phyloP scores from a whole-genome alignment of 2,797 vertebrate species.

The Trematocara caparti region DNA sequence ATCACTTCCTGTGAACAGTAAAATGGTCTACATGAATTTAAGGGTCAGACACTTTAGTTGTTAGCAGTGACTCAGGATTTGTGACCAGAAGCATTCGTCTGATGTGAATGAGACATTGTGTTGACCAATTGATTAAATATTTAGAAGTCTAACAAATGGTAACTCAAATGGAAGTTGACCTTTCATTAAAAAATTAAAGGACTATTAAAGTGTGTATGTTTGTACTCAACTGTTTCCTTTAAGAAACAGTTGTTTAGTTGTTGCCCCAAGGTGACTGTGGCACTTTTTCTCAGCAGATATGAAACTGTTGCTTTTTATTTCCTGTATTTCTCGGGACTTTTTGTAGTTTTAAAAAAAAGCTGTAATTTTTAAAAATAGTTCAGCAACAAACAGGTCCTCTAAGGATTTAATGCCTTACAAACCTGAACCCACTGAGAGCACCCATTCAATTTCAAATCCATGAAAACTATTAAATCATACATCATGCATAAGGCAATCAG shows the following conservation, averaged over 20 bases:
- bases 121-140: neutral
- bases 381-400: neutral
- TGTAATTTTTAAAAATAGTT: neutral
- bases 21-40: neutral
- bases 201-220: neutral
- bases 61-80: slow-evolving; percentile 4
- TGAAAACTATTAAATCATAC: neutral
- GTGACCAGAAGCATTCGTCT: neutral
- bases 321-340: neutral
- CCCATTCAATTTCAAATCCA: neutral
- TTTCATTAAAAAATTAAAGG: neutral
- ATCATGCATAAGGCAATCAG: neutral
- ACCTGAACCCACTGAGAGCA: neutral
- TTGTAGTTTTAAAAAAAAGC: neutral
- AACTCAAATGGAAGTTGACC: neutral
- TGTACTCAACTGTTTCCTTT: neutral
- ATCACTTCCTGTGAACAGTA: neutral
- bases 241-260: neutral
- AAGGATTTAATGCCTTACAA: neutral
- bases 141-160: neutral
- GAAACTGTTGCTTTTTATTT: neutral
- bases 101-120: neutral
- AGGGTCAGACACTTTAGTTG: neutral
- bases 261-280: neutral
- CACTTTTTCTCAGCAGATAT: neutral